These are phyloP conservation scores for Nephotettix cincticeps DNA, from an alignment of 1,140 invertebrate species.

Conservation along the genomic window DNA sequence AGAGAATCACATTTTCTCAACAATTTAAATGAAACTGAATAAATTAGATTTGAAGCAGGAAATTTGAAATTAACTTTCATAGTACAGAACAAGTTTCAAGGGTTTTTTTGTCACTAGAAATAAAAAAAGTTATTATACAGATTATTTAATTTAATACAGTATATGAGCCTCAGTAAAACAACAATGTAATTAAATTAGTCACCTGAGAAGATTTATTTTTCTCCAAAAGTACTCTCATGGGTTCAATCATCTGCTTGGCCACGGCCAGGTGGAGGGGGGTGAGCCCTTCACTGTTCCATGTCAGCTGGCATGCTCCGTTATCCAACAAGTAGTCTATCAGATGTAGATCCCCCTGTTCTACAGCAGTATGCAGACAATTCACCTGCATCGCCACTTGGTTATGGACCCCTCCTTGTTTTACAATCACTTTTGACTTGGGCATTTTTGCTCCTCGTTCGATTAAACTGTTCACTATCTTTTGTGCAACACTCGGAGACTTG, in stretches of 20 bases:
- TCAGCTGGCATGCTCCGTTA: conserved; percentile 43
- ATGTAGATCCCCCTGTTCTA: conserved; percentile 36
- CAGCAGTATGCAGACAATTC: conserved; percentile 33
- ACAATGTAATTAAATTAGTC: conserved; percentile 32
- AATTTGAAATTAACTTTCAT: too few relatives aligned
- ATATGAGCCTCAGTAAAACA: too few relatives aligned
- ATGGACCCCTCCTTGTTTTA: conserved; percentile 20
- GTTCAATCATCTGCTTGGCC: conserved; percentile 46
- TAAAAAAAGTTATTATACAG: too few relatives aligned
- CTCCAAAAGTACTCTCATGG: conserved; percentile 49
- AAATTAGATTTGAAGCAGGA: too few relatives aligned
- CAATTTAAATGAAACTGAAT: too few relatives aligned
- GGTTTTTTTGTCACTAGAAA: too few relatives aligned
- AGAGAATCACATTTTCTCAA: too few relatives aligned
- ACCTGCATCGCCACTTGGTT: conserved; percentile 23
- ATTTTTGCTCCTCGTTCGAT: conserved; percentile 29
- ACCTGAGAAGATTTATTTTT: conserved; percentile 35
- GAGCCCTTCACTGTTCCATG: conserved; percentile 55
- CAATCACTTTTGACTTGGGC: conserved; percentile 29
- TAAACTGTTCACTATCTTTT: conserved; percentile 6
- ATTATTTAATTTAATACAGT: too few relatives aligned
- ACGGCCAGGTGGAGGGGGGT: conserved; percentile 63
- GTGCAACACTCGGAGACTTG: not conserved
- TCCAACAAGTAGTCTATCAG: conserved; percentile 48
- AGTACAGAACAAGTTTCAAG: too few relatives aligned